Evolutionary conservation across 2,113 vertebrate genomes (phyloP).

Genomic region (Oreochromis tanganicae): DNA sequence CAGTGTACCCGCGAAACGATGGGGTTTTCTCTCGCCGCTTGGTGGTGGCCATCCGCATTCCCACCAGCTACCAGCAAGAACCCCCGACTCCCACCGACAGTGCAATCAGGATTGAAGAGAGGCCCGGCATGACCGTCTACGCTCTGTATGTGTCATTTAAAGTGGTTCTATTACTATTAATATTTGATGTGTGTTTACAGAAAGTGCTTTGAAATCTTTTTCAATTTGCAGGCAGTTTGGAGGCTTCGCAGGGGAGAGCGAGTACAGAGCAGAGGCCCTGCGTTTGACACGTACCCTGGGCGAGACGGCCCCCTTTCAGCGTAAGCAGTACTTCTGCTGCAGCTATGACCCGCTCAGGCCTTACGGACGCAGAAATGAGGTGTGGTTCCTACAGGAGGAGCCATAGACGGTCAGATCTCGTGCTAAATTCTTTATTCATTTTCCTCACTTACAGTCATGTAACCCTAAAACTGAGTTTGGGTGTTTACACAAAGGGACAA

Average conservation of each 20-base stretch:
- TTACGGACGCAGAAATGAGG: slow-evolving; percentile 84
- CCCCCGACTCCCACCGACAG: slow-evolving; percentile 77
- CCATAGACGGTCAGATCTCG: slow-evolving; percentile 33
- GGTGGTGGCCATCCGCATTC: slow-evolving; percentile 81
- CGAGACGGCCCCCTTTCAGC: slow-evolving; percentile 73
- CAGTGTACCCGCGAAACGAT: slow-evolving; percentile 79
- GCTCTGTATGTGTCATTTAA: slow-evolving; percentile 72
- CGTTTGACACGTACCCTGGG: slow-evolving; percentile 80
- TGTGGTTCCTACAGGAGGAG: slow-evolving; percentile 86
- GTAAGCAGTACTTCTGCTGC: slow-evolving; percentile 83
- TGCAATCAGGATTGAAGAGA: slow-evolving; percentile 78
- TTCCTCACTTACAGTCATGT: not conserved
- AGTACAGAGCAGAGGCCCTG: slow-evolving; percentile 77
- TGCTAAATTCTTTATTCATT: not conserved
- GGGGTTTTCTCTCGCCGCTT: slow-evolving; percentile 81
- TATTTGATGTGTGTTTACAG: not conserved
- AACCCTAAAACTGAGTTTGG: not conserved
- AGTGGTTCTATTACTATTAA: not conserved
- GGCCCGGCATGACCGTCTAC: slow-evolving; percentile 82
- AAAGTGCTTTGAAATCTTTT: not conserved
- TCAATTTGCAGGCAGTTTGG: slow-evolving; percentile 79
- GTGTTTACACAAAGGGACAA: not conserved
- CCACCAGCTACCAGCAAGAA: slow-evolving; percentile 73
- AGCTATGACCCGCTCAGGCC: slow-evolving; percentile 88
- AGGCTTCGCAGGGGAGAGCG: slow-evolving; percentile 84